Conservation (phyloP, 2,888 invertebrate genomes). For the Zeuzera pyrina region DNA sequence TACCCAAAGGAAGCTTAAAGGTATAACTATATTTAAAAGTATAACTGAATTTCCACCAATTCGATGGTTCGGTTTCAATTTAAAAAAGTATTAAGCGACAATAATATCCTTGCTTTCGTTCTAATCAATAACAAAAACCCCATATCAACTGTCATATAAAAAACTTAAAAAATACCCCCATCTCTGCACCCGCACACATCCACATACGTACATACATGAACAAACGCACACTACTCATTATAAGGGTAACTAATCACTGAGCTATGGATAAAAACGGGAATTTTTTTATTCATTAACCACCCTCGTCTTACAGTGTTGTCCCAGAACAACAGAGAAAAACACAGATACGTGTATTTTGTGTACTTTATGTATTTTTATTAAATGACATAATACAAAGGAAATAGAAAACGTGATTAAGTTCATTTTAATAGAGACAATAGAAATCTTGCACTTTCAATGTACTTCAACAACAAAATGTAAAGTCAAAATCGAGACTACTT, state of each 20-base stretch:
- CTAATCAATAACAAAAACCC: slow-evolving; percentile 36
- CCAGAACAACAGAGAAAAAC: slow-evolving; percentile 28
- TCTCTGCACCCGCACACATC: slow-evolving; percentile 24
- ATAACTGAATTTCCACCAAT: too few species aligned
- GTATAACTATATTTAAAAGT: too few species aligned
- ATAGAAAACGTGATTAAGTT: too few species aligned
- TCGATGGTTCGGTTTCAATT: too few species aligned
- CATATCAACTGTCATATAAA: slow-evolving; percentile 53
- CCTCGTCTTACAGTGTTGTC: slow-evolving; percentile 60
- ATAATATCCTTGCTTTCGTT: too few species aligned
- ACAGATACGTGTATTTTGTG: slow-evolving; percentile 22
- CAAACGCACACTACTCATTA: slow-evolving; percentile 65
- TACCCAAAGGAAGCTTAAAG: background rate
- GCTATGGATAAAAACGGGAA: slow-evolving; percentile 59
- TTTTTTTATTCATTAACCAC: slow-evolving; percentile 74
- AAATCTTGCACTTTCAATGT: too few species aligned
- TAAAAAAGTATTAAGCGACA: background rate
- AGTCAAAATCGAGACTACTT: too few species aligned
- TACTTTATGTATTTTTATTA: too few species aligned
- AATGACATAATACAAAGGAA: too few species aligned
- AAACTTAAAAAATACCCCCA: slow-evolving; percentile 40
- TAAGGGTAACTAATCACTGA: slow-evolving; percentile 72
- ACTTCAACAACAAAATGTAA: too few species aligned
- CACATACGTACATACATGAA: slow-evolving; percentile 43
- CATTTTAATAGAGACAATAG: too few species aligned